Conservation (phyloP, 2,888 invertebrate genomes). For the Venusia cambrica region DNA sequence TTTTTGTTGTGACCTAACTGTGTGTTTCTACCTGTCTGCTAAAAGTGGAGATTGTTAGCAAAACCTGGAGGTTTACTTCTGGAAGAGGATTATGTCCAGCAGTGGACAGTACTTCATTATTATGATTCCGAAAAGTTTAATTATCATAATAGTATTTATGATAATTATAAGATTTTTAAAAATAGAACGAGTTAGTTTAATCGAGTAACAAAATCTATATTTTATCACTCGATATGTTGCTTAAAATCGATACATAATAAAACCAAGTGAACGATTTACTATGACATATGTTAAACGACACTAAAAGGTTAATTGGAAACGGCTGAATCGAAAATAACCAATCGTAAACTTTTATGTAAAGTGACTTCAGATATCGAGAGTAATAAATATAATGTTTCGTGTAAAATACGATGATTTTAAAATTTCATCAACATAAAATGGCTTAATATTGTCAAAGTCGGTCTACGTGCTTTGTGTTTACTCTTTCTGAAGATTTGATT, state of each 20-base stretch:
- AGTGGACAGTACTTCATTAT: too few species aligned
- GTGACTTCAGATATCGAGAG: conserved; percentile 41
- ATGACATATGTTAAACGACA: conserved; percentile 52
- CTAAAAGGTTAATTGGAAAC: conserved; percentile 66
- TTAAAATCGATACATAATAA: conserved; percentile 47
- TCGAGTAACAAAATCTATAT: too few species aligned
- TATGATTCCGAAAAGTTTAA: too few species aligned
- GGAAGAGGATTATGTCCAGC: too few species aligned
- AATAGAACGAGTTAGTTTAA: too few species aligned
- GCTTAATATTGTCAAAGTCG: conserved; percentile 22
- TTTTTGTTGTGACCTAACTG: too few species aligned
- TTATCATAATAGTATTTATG: too few species aligned
- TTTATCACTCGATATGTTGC: too few species aligned
- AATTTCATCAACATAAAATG: conserved; percentile 25
- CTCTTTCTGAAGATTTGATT: conserved; percentile 10
- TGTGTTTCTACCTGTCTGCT: too few species aligned
- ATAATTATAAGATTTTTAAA: too few species aligned
- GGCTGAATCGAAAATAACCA: conserved; percentile 54
- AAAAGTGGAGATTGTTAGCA: too few species aligned
- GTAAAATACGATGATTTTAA: conserved; percentile 23
- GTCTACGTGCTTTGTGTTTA: conserved; percentile 4
- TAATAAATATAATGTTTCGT: conserved; percentile 26
- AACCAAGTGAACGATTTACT: conserved; percentile 53
- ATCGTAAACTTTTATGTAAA: conserved; percentile 58
- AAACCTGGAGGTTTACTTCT: too few species aligned